These are phyloP conservation scores for Acyrthosiphon pisum DNA, from an alignment of 1,140 invertebrate species.

Conservation along the genomic window DNA sequence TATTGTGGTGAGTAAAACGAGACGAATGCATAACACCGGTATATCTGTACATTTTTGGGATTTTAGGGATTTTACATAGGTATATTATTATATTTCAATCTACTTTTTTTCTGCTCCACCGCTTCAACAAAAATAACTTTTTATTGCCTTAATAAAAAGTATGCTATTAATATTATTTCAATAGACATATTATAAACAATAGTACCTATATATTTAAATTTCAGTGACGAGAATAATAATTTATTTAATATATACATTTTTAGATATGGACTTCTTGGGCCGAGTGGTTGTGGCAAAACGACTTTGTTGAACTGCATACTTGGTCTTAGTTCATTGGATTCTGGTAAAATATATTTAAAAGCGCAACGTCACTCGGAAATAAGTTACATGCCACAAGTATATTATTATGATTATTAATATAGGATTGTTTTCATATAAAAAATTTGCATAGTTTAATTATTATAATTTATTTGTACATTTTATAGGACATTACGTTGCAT, in stretches of 20 bases:
- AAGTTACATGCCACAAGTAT: constrained; percentile 85
- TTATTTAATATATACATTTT: not conserved
- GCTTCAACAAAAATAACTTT: not conserved
- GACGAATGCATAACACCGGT: too few species aligned
- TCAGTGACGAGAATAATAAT: not conserved
- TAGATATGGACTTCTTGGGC: constrained; percentile 65
- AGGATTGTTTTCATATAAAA: not conserved
- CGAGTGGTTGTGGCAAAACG: constrained; percentile 64
- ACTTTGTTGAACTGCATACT: constrained; percentile 65
- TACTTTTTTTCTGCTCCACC: not conserved
- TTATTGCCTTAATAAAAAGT: not conserved
- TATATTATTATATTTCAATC: not conserved
- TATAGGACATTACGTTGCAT: constrained; percentile 28
- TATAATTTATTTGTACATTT: not conserved
- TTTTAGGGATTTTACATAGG: not conserved
- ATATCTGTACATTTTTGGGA: too few species aligned
- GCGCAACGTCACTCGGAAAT: constrained; percentile 63
- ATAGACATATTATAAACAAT: too few species aligned
- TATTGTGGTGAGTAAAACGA: too few species aligned
- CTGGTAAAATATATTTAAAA: constrained; percentile 59
- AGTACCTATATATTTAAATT: not conserved
- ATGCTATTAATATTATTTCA: not conserved
- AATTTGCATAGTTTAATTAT: not conserved
- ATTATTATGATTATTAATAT: constrained; percentile 26
- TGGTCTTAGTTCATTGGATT: constrained; percentile 62